These are phyloP conservation scores for Drosophila arawakana DNA, from an alignment of 1,140 invertebrate genomes.

Conservation along the genomic window DNA sequence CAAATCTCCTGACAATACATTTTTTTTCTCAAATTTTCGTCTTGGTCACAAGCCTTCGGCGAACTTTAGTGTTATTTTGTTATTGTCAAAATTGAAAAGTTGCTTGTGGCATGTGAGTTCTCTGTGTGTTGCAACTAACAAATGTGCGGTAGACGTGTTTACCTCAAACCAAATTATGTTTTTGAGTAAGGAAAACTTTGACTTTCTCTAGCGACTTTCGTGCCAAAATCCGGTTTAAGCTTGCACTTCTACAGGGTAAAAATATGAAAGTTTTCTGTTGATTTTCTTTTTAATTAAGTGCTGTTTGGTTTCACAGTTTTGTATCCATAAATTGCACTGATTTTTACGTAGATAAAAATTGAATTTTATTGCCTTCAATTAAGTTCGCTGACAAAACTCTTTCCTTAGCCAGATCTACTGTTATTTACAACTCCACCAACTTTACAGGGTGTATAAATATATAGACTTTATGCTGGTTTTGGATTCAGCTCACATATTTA, in stretches of 20 bases:
- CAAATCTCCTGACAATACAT: constrained; percentile 26
- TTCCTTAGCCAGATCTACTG: neutral
- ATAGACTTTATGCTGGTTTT: neutral
- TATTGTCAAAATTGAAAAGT: constrained; percentile 65
- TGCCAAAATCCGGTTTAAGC: too few species aligned
- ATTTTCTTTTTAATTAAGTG: too few species aligned
- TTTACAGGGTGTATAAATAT: constrained; percentile 12
- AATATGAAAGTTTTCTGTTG: too few species aligned
- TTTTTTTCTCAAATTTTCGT: constrained; percentile 2
- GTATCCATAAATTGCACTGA: too few species aligned
- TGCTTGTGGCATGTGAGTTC: constrained; percentile 25
- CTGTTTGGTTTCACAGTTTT: too few species aligned
- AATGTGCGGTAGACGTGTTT: neutral
- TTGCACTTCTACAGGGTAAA: too few species aligned
- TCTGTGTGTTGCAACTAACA: neutral
- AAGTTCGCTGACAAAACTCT: too few species aligned
- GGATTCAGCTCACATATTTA: constrained; percentile 33
- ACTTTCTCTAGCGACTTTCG: neutral
- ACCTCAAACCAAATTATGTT: neutral
- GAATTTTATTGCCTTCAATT: too few species aligned
- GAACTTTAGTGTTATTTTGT: constrained; percentile 25
- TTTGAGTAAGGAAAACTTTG: constrained; percentile 1
- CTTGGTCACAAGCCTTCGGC: constrained; percentile 10
- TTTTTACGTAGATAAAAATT: too few species aligned
- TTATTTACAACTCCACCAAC: neutral